phyloP scores from a whole-genome alignment of 2,113 vertebrate genomes.

The Pangasianodon hypophthalmus region DNA sequence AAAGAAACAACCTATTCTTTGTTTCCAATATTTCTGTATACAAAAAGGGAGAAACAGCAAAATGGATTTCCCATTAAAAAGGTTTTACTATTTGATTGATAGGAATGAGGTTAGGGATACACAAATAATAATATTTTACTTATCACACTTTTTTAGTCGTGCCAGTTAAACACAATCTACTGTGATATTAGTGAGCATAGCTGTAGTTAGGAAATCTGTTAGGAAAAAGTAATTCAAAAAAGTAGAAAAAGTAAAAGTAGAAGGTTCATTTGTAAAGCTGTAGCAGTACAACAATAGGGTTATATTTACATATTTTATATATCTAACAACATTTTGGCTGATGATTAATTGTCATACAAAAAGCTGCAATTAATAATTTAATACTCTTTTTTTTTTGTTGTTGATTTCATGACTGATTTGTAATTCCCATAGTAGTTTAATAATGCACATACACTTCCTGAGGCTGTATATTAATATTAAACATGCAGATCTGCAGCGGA shows the following conservation, averaged over 20 bases:
- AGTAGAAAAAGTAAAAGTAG: background rate
- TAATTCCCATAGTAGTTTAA: background rate
- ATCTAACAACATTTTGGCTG: background rate
- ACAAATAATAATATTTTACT: background rate
- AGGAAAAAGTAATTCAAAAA: background rate
- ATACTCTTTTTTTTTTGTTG: background rate
- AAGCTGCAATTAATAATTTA: background rate
- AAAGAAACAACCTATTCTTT: background rate
- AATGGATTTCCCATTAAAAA: background rate
- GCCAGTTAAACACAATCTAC: background rate
- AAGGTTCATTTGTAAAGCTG: background rate
- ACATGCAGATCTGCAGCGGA: background rate
- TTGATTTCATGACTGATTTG: background rate
- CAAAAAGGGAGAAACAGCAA: background rate
- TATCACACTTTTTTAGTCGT: background rate
- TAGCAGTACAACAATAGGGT: background rate
- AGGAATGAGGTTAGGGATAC: background rate
- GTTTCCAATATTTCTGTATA: background rate
- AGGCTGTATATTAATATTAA: background rate
- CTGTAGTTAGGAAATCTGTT: background rate
- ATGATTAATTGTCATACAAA: background rate
- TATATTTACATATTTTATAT: too few relatives aligned
- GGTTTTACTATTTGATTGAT: background rate
- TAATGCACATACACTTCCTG: background rate
- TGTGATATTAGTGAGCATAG: background rate